These are phyloP conservation scores for Sinella curviseta DNA, from an alignment of 1,140 invertebrate species.

Conservation along the genomic window DNA sequence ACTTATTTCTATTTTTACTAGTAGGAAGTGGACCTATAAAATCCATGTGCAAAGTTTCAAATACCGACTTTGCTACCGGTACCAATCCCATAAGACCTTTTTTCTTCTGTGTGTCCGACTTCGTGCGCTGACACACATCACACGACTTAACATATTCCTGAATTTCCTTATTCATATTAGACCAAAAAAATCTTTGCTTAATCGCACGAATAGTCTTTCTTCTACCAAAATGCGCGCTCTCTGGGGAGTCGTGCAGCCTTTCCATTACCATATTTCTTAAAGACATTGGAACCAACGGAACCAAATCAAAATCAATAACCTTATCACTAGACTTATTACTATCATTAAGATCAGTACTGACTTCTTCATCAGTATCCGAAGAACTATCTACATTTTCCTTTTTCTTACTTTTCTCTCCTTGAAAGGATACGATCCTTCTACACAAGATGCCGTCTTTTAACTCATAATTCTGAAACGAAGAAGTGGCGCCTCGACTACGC, in stretches of 20 bases:
- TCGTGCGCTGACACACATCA: conserved; percentile 12
- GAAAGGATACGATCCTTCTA: not conserved
- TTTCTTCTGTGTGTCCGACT: not conserved
- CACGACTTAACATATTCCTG: conserved; percentile 28
- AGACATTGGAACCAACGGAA: not conserved
- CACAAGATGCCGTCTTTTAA: not conserved
- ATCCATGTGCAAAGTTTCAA: not conserved
- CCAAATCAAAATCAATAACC: not conserved
- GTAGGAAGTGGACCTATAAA: not conserved
- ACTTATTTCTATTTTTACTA: not conserved
- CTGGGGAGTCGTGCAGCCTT: conserved; percentile 31
- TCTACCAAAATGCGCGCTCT: conserved; percentile 19
- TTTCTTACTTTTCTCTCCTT: too few species aligned
- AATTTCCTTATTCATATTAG: conserved; percentile 35
- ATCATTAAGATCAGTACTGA: not conserved
- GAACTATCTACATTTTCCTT: too few species aligned
- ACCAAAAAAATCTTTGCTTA: conserved; percentile 32
- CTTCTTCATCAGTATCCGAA: too few species aligned
- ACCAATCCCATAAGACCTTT: not conserved
- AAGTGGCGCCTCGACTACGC: not conserved
- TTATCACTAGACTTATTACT: not conserved
- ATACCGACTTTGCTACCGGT: not conserved
- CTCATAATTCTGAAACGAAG: not conserved
- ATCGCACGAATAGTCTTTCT: conserved; percentile 26
- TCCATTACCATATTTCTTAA: not conserved